phyloP scores from a whole-genome alignment of 2,113 vertebrate species.

The Thomomys bottae region DNA sequence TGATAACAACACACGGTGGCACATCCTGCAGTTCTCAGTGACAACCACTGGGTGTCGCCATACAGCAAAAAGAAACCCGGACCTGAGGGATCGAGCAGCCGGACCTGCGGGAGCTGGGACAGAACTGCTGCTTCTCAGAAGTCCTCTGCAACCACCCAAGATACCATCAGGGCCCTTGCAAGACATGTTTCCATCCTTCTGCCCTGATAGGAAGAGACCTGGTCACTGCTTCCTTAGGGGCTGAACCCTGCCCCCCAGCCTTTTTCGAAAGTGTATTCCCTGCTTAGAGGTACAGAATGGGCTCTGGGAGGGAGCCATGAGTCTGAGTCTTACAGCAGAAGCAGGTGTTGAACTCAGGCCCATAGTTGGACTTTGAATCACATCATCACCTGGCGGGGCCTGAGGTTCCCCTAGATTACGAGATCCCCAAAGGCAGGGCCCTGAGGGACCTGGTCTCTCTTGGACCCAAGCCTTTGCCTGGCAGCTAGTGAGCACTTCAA shows the following conservation, averaged over 20 bases:
- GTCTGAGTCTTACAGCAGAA: neutral
- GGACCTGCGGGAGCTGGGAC: neutral
- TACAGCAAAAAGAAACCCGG: neutral
- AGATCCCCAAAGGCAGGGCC: neutral
- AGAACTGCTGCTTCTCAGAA: neutral
- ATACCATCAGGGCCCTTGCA: neutral
- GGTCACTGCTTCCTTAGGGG: neutral
- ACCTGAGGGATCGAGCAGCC: accelerated
- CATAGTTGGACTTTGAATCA: neutral
- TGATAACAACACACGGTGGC: neutral
- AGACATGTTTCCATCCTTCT: neutral
- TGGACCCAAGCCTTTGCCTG: neutral
- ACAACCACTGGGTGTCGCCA: neutral
- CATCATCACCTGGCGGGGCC: too few relatives aligned
- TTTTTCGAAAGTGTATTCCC: too few relatives aligned
- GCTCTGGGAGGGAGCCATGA: too few relatives aligned
- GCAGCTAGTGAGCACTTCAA: neutral
- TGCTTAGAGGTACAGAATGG: neutral
- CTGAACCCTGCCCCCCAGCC: too few relatives aligned
- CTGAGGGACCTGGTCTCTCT: neutral
- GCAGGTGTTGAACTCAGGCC: neutral
- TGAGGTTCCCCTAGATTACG: neutral
- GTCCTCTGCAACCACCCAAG: neutral
- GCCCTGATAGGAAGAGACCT: neutral
- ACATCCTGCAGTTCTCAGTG: neutral